phyloP scores from a whole-genome alignment of 2,888 invertebrate species.

The Podotricha telesiphe region DNA sequence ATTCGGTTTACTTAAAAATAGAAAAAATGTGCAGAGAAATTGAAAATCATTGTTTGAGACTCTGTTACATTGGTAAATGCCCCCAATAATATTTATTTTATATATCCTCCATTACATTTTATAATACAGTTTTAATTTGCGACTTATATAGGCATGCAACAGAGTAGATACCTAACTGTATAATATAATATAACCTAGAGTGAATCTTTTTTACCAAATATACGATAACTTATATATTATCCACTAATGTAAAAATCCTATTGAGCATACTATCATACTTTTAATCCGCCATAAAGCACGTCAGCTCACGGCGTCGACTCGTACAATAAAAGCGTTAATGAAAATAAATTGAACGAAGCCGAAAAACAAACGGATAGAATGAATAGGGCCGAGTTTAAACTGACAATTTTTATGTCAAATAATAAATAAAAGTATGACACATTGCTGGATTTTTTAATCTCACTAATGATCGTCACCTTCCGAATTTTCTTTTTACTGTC shows the following conservation, averaged over 20 bases:
- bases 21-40: no score
- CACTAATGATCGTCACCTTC: neutral
- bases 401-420: conserved; percentile 16
- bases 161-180: no score
- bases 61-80: no score
- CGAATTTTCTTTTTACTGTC: no score
- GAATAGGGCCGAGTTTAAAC: conserved; percentile 45
- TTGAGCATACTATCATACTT: conserved; percentile 42
- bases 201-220: no score
- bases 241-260: conserved; percentile 24
- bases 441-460: neutral
- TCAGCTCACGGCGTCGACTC: conserved; percentile 47
- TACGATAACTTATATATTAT: neutral
- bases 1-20: no score
- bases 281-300: conserved; percentile 55
- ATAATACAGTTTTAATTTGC: no score
- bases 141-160: no score
- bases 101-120: no score
- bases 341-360: conserved; percentile 74
- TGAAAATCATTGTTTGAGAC: no score
- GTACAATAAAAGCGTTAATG: conserved; percentile 67
- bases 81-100: no score
- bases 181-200: no score
- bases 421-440: neutral
- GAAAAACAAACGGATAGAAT: conserved; percentile 56